Evolutionary conservation across 2,888 invertebrate genomes (phyloP), one percentile per base, ranked within the genome.

Genomic region (Hirtodrosophila confusa): DNA sequence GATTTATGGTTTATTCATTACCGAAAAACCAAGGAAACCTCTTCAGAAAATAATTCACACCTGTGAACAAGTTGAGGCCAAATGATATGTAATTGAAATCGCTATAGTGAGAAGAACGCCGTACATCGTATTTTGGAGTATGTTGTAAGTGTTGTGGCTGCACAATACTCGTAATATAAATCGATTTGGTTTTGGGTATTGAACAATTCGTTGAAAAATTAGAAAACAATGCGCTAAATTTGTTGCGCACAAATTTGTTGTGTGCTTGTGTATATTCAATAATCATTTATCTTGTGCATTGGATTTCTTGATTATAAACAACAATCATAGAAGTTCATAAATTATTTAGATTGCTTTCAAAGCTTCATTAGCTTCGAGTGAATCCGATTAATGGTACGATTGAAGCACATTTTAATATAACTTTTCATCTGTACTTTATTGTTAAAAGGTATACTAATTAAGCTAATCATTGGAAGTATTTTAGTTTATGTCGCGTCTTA

Each of bases 1-100:
- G 86, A 85, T 85, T 85, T 88, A 85, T 85, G 69, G 64, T 70
- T 75, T 76, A 74, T 86, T 85, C 73, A 82, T 85, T 77, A 74
- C 67, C 58, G 27, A 67, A 65, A 39, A 29, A 36, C 31, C 24
- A 12, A 43, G 7, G 24, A 23, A 53, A 39, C 35, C 64, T 64
- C 68, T 65, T 55, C 49, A 51, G 50, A 66, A 57, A 62, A 66
- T 48, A 78, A 61, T 86, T 87, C 83, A 84, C 83, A 88, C 88
- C 84, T 88, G 86, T 75, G 79, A 70, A 70, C 75, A 80, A 73
- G 69, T 72, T 62, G 40, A 54, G 82, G 67, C 69, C 75, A 66
- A 78, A 65, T 67, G 60, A 70, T 66, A 70, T 68, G 83, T 80
- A 82, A 80, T 80, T 80, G 80, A 80, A 80, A 78, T 78, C 51